These are phyloP conservation scores for Salvelinus namaycush DNA, from an alignment of 2,113 vertebrate genomes.

Conservation along the genomic window DNA sequence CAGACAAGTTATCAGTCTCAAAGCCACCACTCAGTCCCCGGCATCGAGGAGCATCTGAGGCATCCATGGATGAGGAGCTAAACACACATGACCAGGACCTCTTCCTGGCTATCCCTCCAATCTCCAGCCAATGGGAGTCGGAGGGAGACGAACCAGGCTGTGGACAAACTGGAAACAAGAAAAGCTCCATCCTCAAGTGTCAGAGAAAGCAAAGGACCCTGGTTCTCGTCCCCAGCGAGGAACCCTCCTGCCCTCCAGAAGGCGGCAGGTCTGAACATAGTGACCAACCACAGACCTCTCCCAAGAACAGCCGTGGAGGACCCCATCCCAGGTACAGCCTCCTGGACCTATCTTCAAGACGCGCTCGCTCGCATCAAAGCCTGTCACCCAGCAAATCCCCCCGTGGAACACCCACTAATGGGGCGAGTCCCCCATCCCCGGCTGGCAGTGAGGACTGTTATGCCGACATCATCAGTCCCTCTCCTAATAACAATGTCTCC, in stretches of 20 bases:
- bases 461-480: conserved; percentile 62
- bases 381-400: conserved; percentile 54
- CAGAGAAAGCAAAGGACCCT: conserved; percentile 54
- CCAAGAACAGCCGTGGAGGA: conserved; percentile 37
- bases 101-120: conserved; percentile 62
- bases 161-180: conserved; percentile 39
- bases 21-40: conserved; percentile 43
- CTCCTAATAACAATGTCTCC: conserved; percentile 42
- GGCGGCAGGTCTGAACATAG: conserved; percentile 5
- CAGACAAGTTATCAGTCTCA: conserved; percentile 45
- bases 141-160: conserved; percentile 60
- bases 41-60: conserved; percentile 53
- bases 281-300: conserved; percentile 12
- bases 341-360: conserved; percentile 46
- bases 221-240: conserved; percentile 55
- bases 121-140: conserved; percentile 68
- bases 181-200: conserved; percentile 38
- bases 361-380: conserved; percentile 35
- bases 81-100: conserved; percentile 62
- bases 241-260: conserved; percentile 60
- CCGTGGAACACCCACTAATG: conserved; percentile 43
- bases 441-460: conserved; percentile 71
- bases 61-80: conserved; percentile 68
- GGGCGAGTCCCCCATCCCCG: conserved; percentile 63
- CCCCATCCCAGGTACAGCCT: conserved; percentile 46